Evolutionary conservation across 2,113 vertebrate species (phyloP).

Genomic region (human (Homo sapiens)): DNA sequence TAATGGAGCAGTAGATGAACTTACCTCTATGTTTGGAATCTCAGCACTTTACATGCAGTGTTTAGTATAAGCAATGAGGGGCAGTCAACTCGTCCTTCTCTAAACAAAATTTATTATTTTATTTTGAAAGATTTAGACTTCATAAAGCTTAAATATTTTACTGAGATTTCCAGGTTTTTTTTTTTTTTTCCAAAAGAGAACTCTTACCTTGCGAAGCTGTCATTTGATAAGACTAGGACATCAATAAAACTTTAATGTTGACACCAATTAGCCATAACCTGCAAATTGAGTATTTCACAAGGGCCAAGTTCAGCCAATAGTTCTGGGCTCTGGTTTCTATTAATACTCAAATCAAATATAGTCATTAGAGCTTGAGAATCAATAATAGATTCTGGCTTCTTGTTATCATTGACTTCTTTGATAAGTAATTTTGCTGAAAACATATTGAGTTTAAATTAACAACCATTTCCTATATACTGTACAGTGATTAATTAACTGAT

Average conservation of each 20-base stretch:
- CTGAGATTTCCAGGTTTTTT: background rate
- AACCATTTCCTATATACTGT: background rate
- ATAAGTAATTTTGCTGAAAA: background rate
- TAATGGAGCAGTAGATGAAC: background rate
- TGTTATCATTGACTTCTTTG: background rate
- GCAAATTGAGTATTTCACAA: background rate
- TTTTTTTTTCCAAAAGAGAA: background rate
- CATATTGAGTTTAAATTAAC: slow-evolving; percentile 28
- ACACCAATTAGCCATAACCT: background rate
- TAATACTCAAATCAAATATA: background rate
- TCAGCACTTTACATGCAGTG: background rate
- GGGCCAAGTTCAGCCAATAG: background rate
- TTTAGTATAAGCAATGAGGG: background rate
- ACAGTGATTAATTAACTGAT: slow-evolving; percentile 26
- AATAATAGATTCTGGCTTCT: slow-evolving; percentile 12
- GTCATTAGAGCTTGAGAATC: background rate
- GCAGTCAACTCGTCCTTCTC: background rate
- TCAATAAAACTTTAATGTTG: background rate
- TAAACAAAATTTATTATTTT: background rate
- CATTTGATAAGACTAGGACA: background rate
- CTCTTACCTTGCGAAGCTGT: background rate
- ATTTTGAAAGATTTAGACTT: background rate
- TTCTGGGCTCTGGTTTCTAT: background rate
- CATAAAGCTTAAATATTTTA: background rate
- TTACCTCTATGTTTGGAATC: background rate